Conservation (phyloP, 1,140 invertebrate species). For the Eumeta japonica region DNA sequence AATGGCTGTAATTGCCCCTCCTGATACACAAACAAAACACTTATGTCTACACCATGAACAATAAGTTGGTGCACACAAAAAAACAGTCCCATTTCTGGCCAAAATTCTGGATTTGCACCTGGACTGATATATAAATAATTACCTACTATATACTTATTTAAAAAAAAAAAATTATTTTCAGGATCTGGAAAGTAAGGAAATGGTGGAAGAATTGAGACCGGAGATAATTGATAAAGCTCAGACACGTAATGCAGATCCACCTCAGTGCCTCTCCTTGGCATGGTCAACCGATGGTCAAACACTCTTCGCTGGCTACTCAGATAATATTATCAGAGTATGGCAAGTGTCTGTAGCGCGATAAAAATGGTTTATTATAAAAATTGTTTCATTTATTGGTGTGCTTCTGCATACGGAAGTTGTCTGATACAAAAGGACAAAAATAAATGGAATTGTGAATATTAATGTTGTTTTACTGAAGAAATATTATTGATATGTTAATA, state of each 20-base stretch:
- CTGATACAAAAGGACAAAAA: slow-evolving; percentile 34
- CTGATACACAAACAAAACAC: too few species aligned
- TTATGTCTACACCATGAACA: too few species aligned
- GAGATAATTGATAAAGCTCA: slow-evolving; percentile 77
- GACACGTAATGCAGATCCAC: slow-evolving; percentile 81
- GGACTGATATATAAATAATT: too few species aligned
- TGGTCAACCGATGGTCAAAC: slow-evolving; percentile 99
- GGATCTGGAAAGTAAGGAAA: slow-evolving; percentile 99
- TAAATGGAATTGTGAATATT: slow-evolving; percentile 49
- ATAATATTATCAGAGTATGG: slow-evolving; percentile 98
- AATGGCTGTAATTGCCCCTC: too few species aligned
- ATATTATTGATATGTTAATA: too few species aligned
- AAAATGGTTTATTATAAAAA: slow-evolving; percentile 35
- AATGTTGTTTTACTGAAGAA: too few species aligned
- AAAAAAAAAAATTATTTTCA: slow-evolving; percentile 50
- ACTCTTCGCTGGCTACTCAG: slow-evolving; percentile 97
- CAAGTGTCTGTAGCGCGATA: slow-evolving; percentile 86
- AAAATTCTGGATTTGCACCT: too few species aligned
- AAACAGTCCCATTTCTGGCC: too few species aligned
- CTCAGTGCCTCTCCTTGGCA: slow-evolving; percentile 94
- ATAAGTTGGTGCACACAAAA: too few species aligned
- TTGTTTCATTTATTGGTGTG: slow-evolving; percentile 54
- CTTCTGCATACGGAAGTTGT: slow-evolving; percentile 15
- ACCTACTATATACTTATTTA: too few species aligned
- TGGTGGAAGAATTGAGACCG: slow-evolving; percentile 96